Evolutionary conservation across 2,797 vertebrate genomes (phyloP).

Genomic region (Sebastiscus albofasciatus): DNA sequence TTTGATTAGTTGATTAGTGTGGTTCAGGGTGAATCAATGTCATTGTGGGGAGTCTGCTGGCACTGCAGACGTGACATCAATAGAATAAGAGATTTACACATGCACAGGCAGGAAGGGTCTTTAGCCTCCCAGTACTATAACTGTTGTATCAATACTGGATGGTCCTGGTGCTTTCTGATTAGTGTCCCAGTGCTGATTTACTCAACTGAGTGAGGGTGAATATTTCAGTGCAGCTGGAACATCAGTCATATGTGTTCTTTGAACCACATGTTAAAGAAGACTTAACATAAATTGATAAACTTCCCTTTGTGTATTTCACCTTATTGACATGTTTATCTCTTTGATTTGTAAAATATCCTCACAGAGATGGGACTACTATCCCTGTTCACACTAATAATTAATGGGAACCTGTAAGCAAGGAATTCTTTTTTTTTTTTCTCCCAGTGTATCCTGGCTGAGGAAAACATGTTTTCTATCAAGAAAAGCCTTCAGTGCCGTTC

Average conservation of each 20-base stretch:
- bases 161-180: slow-evolving; percentile 7
- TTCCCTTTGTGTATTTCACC: not conserved
- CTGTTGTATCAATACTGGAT: not conserved
- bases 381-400: not conserved
- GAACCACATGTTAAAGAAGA: not conserved
- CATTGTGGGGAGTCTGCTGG: slow-evolving; percentile 22
- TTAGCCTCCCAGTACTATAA: not conserved
- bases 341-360: not conserved
- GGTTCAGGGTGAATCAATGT: slow-evolving; percentile 52
- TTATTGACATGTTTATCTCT: not conserved
- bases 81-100: slow-evolving; percentile 32
- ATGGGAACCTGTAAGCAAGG: not conserved
- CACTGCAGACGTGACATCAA: slow-evolving; percentile 31
- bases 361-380: not conserved
- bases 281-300: not conserved
- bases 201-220: not conserved
- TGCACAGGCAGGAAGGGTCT: slow-evolving; percentile 1
- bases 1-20: slow-evolving; percentile 61
- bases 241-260: not conserved
- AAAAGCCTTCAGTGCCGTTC: too few relatives aligned
- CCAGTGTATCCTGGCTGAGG: not conserved
- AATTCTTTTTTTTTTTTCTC: not conserved
- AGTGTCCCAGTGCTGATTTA: slow-evolving; percentile 12
- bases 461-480: not conserved
- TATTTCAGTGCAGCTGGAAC: not conserved